phyloP scores from a whole-genome alignment of 2,797 vertebrate species.

The Bovichtus variegatus region DNA sequence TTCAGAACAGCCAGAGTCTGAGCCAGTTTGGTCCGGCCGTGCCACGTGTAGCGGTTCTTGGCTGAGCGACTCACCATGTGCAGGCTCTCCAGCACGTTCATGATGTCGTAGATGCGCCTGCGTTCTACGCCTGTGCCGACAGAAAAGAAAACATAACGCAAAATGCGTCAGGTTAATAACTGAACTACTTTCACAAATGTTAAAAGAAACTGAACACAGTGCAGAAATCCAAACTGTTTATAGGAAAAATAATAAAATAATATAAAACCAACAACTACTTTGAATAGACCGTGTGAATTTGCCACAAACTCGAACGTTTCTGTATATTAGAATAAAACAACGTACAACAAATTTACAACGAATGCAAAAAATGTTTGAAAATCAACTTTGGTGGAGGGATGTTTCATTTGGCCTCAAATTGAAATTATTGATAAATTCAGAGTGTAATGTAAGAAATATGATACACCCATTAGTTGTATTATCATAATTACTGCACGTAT shows the following conservation, averaged over 20 bases:
- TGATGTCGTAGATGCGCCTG: slow-evolving; percentile 96
- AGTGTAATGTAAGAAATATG: background rate
- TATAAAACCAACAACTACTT: background rate
- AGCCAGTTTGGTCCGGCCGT: slow-evolving; percentile 90
- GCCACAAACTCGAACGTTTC: background rate
- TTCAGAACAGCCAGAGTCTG: slow-evolving; percentile 91
- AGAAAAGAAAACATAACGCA: background rate
- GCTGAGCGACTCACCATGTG: slow-evolving; percentile 98
- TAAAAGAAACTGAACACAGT: background rate
- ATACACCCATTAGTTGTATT: too few species aligned
- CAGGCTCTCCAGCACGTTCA: slow-evolving; percentile 97
- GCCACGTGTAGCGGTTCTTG: slow-evolving; percentile 96
- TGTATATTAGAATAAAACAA: background rate
- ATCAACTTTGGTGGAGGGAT: background rate
- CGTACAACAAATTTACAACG: background rate
- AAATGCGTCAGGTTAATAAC: background rate
- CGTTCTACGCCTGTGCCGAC: slow-evolving; percentile 89
- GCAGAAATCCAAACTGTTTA: background rate
- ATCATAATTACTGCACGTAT: background rate
- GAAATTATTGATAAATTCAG: background rate
- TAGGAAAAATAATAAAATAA: background rate
- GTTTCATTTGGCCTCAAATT: background rate
- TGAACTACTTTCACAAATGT: background rate
- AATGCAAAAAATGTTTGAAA: background rate
- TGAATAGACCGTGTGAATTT: background rate